Base-by-base conservation (phyloP, 2,797 vertebrate species). In the Toxotes lorentzi region DNA sequence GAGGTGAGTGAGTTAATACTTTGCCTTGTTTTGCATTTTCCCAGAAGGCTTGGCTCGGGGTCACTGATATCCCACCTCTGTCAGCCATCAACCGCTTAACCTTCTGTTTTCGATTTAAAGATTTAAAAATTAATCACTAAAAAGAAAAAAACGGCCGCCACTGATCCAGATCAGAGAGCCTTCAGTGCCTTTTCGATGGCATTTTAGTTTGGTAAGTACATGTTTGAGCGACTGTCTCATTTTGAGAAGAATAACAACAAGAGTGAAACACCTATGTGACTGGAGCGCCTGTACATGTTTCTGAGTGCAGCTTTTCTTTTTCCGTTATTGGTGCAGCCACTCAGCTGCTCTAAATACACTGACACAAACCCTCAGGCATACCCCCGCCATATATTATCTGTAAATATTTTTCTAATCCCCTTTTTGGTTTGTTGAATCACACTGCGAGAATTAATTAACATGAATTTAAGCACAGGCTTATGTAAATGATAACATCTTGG, bases 401-500 rank as follows among this genome's bases (percentile, higher is more conserved):
- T 58, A 76, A 76, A 73, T 71, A 65, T 67, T 75, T 73, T 23
- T 67, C 38, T 56, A 70, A 69, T 70, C 51, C 35, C 2, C 19
- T 45, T 74, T 41, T 76, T 19, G 27, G 35, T 73, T 73, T 63
- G 60, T 76, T 35, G 43, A 73, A 70, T 68, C 54, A 17, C 53
- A 62, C 68, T 13, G 38, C 50, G 45, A 73, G 38, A 84, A 66
- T 67, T 74, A 73, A 89, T 89, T 71, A 84, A 54, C 24, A 51
- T 23, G 14, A 61, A 73, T 70, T 76, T 45, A 6, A 70, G 48
- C 58, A 56, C 27, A 77, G 47, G 30, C 43, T 85, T 79, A 78
- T 85, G 78, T 60, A 86, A 86, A 88, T 86, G 27, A 69, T 78
- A 79, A 83, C 51, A 70, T 86, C 72, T 78, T 24, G 14, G 68